Base-by-base conservation (phyloP, 2,888 invertebrate species). In the Baccha elongata region DNA sequence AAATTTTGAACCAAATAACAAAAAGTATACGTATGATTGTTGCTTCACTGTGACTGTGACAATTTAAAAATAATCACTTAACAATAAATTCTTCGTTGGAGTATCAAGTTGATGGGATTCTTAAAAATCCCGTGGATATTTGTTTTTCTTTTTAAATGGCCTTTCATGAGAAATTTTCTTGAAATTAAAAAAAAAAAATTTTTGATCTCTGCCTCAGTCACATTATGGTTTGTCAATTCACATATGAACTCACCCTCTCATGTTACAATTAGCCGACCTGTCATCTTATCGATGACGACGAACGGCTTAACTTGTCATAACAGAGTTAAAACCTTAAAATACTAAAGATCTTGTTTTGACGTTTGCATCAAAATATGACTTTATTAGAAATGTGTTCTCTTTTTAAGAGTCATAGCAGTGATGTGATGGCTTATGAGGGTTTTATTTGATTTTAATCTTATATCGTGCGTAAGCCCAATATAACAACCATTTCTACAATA, bases 201-300 rank as follows among this genome's bases (percentile, higher is more conserved):
- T 8, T 13, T 40, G 29, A 55, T 50, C 2, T 40, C 53, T 11
- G 6, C 21, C 19, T 15, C 3, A 32, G 8, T 32, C 29, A 32
- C 29, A 32, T n/a, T n/a, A n/a, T n/a, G n/a, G n/a, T n/a, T n/a
- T n/a, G n/a, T 1, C 21, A 46, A 11, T 19, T 26, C 46, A 68
- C 65, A 53, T 60, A 35, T 62, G 62, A 60, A 23, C 62, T 68
- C 21, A 26, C 11, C 37, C 53, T 60, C 65, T 81, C 76, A 44
- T 26, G 21, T 81, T 81, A 81, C 76, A 81, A 81, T 72, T 75
- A 62, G n/a, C 35, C 52, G 42, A 62, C 53, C 72, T 83, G 83
- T 78, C 83, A 68, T 73, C 83, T 68, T 62, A 76, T 72, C 67
- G 55, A 73, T 52, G 62, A 52, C 50, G 17, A 15, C 10, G 48